A percentile compares a stretch with the other conserved stretches of the same genome.
phyloP scores from a whole-genome alignment of 2,113 vertebrate genomes.

The Perca fluviatilis region DNA sequence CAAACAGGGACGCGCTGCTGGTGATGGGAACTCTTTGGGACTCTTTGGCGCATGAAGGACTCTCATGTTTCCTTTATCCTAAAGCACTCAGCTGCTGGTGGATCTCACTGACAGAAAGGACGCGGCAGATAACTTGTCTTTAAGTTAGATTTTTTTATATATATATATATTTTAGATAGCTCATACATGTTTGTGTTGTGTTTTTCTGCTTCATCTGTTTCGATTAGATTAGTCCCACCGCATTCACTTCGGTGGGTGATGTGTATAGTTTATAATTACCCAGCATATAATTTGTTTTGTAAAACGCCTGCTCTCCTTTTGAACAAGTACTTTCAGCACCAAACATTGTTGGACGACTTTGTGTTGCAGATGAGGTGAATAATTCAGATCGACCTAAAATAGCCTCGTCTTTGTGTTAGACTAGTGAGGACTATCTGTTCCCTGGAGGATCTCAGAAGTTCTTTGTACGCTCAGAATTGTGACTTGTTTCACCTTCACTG shows the following conservation, averaged over 20 bases:
- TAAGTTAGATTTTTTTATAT: neutral
- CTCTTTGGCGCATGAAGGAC: conserved; percentile 26
- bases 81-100: neutral
- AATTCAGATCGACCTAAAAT: neutral
- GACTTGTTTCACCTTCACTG: neutral
- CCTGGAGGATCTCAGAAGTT: neutral
- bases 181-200: neutral
- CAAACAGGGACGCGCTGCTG: conserved; percentile 20
- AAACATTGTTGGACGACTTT: neutral
- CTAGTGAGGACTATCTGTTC: neutral
- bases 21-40: conserved; percentile 24
- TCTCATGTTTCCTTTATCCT: neutral
- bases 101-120: neutral
- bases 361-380: neutral
- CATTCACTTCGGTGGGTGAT: neutral
- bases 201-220: neutral
- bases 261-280: neutral
- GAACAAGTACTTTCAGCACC: neutral
- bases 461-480: neutral
- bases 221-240: conserved; percentile 13
- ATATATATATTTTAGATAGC: neutral
- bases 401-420: neutral
- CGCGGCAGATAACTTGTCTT: neutral
- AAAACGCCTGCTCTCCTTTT: conserved; percentile 4
- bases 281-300: conserved; percentile 15